Percentiles rank a stretch among this genome's conserved stretches.
Conservation (phyloP, 2,113 vertebrate species). For the Typhlomys cinereus region DNA sequence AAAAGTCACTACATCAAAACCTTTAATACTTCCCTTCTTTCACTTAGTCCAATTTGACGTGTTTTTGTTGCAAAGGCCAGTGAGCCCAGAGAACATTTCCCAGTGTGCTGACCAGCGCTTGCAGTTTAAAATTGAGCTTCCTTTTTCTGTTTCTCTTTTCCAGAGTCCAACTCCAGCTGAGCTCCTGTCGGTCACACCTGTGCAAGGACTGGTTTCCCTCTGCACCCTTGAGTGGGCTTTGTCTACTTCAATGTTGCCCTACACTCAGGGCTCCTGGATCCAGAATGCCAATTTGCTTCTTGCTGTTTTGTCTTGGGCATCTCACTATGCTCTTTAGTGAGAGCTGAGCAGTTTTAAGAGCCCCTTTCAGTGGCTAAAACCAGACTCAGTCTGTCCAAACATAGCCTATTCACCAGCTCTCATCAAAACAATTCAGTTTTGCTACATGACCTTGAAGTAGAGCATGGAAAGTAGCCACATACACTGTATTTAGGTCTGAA, state of each 20-base stretch:
- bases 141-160: neutral
- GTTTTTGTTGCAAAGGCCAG: slow-evolving; percentile 12
- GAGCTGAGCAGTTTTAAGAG: slow-evolving; percentile 67
- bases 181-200: neutral
- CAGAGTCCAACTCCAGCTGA: slow-evolving; percentile 35
- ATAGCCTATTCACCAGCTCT: slow-evolving; percentile 73
- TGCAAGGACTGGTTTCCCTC: neutral
- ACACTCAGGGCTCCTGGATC: slow-evolving; percentile 38
- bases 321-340: slow-evolving; percentile 65
- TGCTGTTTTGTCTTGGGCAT: slow-evolving; percentile 53
- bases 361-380: slow-evolving; percentile 79
- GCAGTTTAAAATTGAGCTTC: neutral
- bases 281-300: slow-evolving; percentile 74
- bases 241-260: neutral
- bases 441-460: slow-evolving; percentile 65
- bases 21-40: slow-evolving; percentile 15
- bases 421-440: slow-evolving; percentile 79
- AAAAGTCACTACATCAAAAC: too few species aligned
- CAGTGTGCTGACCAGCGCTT: neutral
- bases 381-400: slow-evolving; percentile 75
- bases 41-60: slow-evolving; percentile 62
- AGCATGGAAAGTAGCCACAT: slow-evolving; percentile 74
- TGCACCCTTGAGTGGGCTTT: neutral
- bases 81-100: neutral
- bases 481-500: slow-evolving; percentile 72